Conservation (phyloP, 1,140 invertebrate genomes). For the Euura saliciscinereae region DNA sequence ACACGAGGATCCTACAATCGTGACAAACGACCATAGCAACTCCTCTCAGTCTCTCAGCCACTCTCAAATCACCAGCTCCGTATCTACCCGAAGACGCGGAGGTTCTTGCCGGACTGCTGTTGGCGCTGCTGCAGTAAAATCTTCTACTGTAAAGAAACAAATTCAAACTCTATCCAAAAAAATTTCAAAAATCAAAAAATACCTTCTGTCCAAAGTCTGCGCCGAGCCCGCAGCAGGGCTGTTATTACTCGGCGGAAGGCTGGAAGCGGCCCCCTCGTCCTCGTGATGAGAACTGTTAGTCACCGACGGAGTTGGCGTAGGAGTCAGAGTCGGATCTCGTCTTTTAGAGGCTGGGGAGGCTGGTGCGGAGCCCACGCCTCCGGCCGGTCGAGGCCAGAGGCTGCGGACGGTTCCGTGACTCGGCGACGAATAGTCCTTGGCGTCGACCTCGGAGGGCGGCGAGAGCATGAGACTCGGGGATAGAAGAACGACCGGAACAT, state of each 20-base stretch:
- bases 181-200: not conserved
- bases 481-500: conserved; percentile 89
- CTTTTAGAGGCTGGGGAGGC: conserved; percentile 57
- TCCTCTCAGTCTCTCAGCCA: conserved; percentile 71
- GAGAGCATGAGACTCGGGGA: conserved; percentile 82
- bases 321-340: conserved; percentile 42
- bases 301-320: conserved; percentile 45
- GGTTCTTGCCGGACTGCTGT: conserved; percentile 47
- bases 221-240: not conserved
- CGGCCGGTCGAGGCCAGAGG: conserved; percentile 67
- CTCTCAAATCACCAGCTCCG: conserved; percentile 43
- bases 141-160: conserved; percentile 3
- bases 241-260: conserved; percentile 19
- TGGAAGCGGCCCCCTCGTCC: conserved; percentile 52
- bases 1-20: conserved; percentile 92
- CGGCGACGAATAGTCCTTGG: conserved; percentile 46
- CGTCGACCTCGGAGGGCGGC: conserved; percentile 46
- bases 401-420: conserved; percentile 54
- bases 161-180: too few relatives aligned
- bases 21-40: conserved; percentile 89
- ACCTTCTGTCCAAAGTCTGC: conserved; percentile 35
- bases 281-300: conserved; percentile 62
- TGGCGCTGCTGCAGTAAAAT: conserved; percentile 35
- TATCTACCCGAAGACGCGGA: conserved; percentile 42
- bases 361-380: conserved; percentile 66